phyloP scores from a whole-genome alignment of 30 jellyfish, hydroid and myxozoan species.

The Aurelia coerulea region DNA sequence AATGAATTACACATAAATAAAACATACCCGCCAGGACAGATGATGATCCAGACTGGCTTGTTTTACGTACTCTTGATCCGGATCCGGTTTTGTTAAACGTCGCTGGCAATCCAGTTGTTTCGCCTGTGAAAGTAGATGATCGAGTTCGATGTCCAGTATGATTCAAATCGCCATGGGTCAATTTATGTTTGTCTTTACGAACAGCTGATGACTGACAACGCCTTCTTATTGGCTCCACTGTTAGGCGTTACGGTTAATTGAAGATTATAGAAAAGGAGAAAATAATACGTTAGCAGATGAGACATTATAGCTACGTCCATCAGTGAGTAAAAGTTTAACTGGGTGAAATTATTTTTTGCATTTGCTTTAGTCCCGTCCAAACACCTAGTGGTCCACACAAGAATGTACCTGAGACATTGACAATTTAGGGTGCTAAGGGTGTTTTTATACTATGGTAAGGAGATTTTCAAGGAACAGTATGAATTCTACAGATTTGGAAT shows the following conservation, averaged over 20 bases:
- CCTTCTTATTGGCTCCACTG: conserved; percentile 71
- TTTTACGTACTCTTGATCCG: conserved; percentile 60
- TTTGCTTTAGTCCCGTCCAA: no score
- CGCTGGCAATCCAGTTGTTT: conserved; percentile 95
- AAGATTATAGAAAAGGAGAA: conserved; percentile 22
- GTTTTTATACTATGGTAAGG: no score
- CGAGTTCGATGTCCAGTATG: conserved; percentile 48
- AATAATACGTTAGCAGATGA: conserved; percentile 31
- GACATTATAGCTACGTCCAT: conserved; percentile 9
- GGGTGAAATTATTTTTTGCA: no score
- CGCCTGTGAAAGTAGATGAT: conserved; percentile 86
- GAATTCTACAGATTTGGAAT: no score
- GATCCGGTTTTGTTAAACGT: conserved; percentile 39
- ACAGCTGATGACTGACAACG: conserved; percentile 73
- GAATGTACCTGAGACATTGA: no score
- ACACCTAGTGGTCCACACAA: no score
- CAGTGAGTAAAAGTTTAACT: no score
- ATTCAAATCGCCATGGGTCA: conserved; percentile 16
- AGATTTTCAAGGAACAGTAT: no score
- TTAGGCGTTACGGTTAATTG: conserved; percentile 56
- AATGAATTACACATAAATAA: no score
- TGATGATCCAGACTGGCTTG: conserved; percentile 64
- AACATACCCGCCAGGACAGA: conserved; percentile 79
- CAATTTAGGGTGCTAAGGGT: no score
- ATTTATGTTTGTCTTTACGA: conserved; percentile 40